Evolutionary conservation across 1,140 invertebrate genomes (phyloP), one percentile per base, ranked within the genome.

Genomic region (Drosophila nannoptera): DNA sequence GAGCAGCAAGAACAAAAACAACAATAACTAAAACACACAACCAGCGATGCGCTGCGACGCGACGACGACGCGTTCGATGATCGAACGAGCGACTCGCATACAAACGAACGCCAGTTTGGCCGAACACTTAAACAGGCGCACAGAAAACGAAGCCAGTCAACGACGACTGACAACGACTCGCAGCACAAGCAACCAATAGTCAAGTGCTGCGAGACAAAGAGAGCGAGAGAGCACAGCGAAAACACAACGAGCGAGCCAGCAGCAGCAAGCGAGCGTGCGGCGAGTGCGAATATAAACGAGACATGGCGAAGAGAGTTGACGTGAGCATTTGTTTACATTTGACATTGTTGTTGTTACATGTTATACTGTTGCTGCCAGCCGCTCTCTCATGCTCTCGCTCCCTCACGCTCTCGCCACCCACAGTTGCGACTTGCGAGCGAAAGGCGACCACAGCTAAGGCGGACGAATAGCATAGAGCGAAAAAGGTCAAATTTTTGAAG

Each of bases 101-200:
- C 81, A 81, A 87, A 82, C 81, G 81, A 86, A 86, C 82, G 82
- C 61, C 82, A 65, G 78, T 87, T 77, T 69, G 78, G 78, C 82
- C 81, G 83, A 86, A 87, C 83, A 54, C 31, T 62, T 49, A 54
- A 87, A 64, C 78, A 86, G 81, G 81, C 81, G 82, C 42, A 6
- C 81, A 86, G 81, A 64, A 48, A 12, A 14, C 12, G 14, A 14
- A 54, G 55, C 4, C 35, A 40, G 63, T 4, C 16, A 9, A 46
- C 31, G 63, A 54, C 45, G 53, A 69, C 59, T 43, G 67, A 65
- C 60, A 65, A 68, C 62, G 33, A 56, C 52, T 32, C 31, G 31
- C 48, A 46, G 62, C 38, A n/a, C 45, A 56, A 54, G 52, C 49
- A 14, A 31, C 32, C 31, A 46, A 22, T 16, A 22, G 33, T 42